Evolutionary conservation across 2,797 vertebrate species (phyloP), one percentile per base, ranked within the genome.

Genomic region (Enteromius fasciolatus): DNA sequence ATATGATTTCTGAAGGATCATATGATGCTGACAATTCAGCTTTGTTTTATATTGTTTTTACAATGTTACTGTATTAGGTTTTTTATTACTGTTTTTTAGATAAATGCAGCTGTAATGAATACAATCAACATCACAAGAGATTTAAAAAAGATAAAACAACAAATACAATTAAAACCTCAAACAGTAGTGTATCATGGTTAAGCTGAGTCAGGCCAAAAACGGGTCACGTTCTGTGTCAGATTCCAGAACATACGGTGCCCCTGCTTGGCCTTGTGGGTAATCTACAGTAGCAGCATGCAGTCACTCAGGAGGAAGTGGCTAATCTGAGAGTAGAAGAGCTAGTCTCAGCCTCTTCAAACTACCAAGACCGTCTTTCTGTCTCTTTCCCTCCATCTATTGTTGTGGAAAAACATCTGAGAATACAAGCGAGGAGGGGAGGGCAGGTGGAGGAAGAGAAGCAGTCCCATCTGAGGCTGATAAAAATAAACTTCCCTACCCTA

Each of bases 401-500:
- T 85, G 84, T 88, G 82, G 75, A 74, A 85, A 86, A 78, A 78
- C 63, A 85, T 85, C 63, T 66, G 83, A 86, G 82, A 80, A 76
- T 52, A 78, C 66, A 20, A 75, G 50, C 78, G 57, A 57, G 46
- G 33, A 83, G 84, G 84, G 85, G 41, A 83, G 87, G 85, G 85
- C 81, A 86, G 87, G 92, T 90, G 88, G 91, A 94, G 90, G 90
- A 90, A 89, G 92, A 92, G 90, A 92, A 91, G 92, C 91, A 93
- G 89, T 94, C 94, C 93, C 94, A 93, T 92, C 92, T 93, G 93
- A 95, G 92, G 87, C 78, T 82, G 93, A 93, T 94, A 94, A 94
- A 95, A 95, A 95, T 94, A 95, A 95, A 94, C 92, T 94, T 89
- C 91, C 90, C 93, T 94, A 95, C 90, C 94, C 94, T 93, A 94